Percentiles rank a stretch among this genome's conserved stretches.
Evolutionary conservation across 35 echinoderm and acorn worm genomes (phyloP).

Genomic region (Apostichopus californicus): DNA sequence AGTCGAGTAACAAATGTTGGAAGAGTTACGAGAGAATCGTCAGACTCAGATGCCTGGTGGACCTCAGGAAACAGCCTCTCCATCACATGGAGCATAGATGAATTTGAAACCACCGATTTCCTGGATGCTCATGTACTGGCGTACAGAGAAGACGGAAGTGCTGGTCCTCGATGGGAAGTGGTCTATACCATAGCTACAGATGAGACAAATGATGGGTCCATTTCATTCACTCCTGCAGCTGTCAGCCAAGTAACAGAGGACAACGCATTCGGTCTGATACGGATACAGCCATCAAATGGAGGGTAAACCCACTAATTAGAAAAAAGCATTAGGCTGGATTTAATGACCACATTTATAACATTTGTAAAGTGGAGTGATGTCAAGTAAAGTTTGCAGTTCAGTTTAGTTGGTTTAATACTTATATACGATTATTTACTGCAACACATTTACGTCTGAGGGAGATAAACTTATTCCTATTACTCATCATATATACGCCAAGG

Average conservation of each 20-base stretch:
- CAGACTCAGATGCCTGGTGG: neutral
- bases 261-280: constrained; percentile 61
- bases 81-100: neutral
- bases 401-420: too few species aligned
- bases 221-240: constrained; percentile 52
- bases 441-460: too few species aligned
- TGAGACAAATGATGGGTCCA: constrained; percentile 36
- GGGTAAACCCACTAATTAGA: neutral
- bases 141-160: constrained; percentile 2
- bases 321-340: too few species aligned
- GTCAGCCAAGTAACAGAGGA: constrained; percentile 27
- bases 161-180: constrained; percentile 42
- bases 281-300: constrained; percentile 33
- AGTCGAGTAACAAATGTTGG: neutral
- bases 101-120: neutral
- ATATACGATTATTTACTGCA: too few species aligned
- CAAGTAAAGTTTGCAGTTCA: too few species aligned
- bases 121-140: constrained; percentile 29
- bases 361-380: too few species aligned
- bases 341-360: too few species aligned
- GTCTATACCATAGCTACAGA: constrained; percentile 56
- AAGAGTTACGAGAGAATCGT: neutral
- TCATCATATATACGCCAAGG: too few species aligned
- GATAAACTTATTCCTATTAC: too few species aligned
- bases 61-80: neutral